Conservation (phyloP, 2,113 vertebrate species). For the Connochaetes taurinus region DNA sequence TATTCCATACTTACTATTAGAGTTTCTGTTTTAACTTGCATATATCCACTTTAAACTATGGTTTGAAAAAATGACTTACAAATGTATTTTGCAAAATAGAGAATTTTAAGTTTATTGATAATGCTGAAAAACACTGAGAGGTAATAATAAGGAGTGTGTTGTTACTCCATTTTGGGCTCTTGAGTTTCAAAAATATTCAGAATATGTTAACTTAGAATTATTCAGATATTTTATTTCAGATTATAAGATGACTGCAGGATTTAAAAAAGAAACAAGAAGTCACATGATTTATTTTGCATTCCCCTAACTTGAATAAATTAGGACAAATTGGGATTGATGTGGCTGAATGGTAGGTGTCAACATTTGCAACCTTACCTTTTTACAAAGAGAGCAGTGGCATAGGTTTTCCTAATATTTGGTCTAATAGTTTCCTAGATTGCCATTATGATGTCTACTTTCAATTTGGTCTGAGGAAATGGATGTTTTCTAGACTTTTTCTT, state of each 20-base stretch:
- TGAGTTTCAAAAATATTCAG: neutral
- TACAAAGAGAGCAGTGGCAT: neutral
- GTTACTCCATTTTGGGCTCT: neutral
- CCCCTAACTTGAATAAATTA: neutral
- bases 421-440: neutral
- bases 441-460: neutral
- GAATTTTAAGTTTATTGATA: neutral
- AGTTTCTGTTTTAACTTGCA: neutral
- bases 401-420: neutral
- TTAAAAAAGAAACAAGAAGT: neutral
- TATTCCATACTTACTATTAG: neutral
- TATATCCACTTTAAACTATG: neutral
- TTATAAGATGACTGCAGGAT: neutral
- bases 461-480: neutral
- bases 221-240: neutral
- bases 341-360: neutral
- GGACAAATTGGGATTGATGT: neutral
- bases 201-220: neutral
- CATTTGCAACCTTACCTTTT: neutral
- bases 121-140: neutral
- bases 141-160: neutral
- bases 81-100: neutral
- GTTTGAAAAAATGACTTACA: neutral
- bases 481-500: neutral
- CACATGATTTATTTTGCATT: neutral